These are phyloP conservation scores for Harpegnathos saltator DNA, from an alignment of 1,140 invertebrate species.

Conservation along the genomic window DNA sequence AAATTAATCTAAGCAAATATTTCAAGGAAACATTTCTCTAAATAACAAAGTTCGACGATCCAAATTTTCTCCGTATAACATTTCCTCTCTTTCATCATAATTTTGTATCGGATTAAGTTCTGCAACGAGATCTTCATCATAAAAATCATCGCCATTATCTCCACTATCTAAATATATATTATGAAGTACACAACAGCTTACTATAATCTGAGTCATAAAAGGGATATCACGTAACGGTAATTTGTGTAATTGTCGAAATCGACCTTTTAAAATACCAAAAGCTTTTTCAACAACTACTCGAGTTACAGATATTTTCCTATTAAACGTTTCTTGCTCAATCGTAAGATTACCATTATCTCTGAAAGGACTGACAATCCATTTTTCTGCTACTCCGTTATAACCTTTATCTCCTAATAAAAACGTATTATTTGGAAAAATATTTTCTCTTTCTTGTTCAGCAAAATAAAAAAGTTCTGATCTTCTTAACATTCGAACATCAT, in stretches of 20 bases:
- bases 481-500: background rate
- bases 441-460: constrained; percentile 3
- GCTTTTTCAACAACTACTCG: background rate
- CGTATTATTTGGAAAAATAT: background rate
- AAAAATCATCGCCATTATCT: background rate
- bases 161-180: background rate
- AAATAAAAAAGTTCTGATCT: background rate
- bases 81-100: too few species aligned
- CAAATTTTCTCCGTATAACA: too few species aligned
- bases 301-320: background rate
- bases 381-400: background rate
- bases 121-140: constrained; percentile 5
- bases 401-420: constrained; percentile 9
- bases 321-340: background rate
- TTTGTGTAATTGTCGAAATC: constrained; percentile 1
- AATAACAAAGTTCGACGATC: too few species aligned
- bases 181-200: background rate
- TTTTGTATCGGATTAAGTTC: too few species aligned
- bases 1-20: too few species aligned
- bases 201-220: background rate
- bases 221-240: background rate
- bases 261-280: background rate
- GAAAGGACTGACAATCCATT: constrained; percentile 4
- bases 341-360: background rate
- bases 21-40: too few species aligned